Evolutionary conservation across 92 coral and sea anemone species (phyloP), one percentile per base, ranked within the genome.

Genomic region (Phenganax subtilis): DNA sequence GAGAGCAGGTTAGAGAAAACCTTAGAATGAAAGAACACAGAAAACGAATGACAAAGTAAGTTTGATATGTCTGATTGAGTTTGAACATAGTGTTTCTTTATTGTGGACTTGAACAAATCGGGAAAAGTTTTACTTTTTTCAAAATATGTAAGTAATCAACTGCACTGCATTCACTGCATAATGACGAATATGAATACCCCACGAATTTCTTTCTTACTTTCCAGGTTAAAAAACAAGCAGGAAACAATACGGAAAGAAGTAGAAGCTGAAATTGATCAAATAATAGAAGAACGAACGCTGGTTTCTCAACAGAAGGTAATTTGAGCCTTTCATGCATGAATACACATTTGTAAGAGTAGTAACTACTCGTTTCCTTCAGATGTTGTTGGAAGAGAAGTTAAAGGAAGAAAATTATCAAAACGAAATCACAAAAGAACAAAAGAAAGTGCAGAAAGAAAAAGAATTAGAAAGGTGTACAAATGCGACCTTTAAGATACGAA

Each of bases 1-100:
- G 98, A 65, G 98, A 94, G 62, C 96, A 90, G 60, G 98, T 94
- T 51, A 83, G 98, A 64, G 98, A 94, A 80, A 94, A 94, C 73
- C 89, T 94, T 54, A 72, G 97, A 68, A 94, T 94, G 98, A 92
- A 90, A 75, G 92, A 94, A 62, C 98, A 94, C 67, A 89, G 98
- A 14, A 91, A 89, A 63, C 88, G 92, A 76, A 94, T 94, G 98
- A 97, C 72, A 1, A 78, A 51, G 82, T 78, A 63, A 6, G 56
- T 72, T 9, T 69, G 52, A 30, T 30, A 0, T 30, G 6, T 69
- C 16, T 25, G n/a, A 59, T 59, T 3, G 65, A 59, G 65, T 14
- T 59, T 14, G 27, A 59, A 59, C n/a, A 14, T 14, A 59, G 16
- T 7, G 16, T 25, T 7, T 37, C 47, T 5, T 37, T 5, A 37